Evolutionary conservation across 2,888 invertebrate species (phyloP).

Genomic region (Athetis lepigone): DNA sequence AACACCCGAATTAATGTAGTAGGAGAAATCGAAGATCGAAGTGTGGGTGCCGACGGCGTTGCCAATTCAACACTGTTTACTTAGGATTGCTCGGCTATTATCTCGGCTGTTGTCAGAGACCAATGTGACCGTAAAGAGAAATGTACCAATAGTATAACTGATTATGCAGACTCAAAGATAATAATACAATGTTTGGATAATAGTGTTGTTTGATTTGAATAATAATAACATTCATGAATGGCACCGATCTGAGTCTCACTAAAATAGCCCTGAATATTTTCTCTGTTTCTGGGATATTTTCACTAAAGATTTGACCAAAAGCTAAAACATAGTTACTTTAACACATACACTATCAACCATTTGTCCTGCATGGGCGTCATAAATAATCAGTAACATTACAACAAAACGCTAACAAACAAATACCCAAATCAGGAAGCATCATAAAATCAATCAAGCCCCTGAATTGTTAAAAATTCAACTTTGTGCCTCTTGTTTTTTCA

Average conservation of each 20-base stretch:
- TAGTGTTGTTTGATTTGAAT: slow-evolving; percentile 27
- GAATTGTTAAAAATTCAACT: slow-evolving; percentile 76
- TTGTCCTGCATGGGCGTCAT: fast-evolving
- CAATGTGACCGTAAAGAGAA: slow-evolving; percentile 62
- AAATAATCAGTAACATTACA: slow-evolving; percentile 3
- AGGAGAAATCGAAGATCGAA: slow-evolving; percentile 89
- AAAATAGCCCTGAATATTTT: neutral
- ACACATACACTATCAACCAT: neutral
- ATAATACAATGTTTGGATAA: slow-evolving; percentile 30
- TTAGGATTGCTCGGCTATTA: slow-evolving; percentile 85
- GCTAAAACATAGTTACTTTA: too few relatives aligned
- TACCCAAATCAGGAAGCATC: slow-evolving; percentile 27
- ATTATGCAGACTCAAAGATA: slow-evolving; percentile 30
- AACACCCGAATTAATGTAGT: slow-evolving; percentile 90
- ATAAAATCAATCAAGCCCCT: slow-evolving; percentile 79
- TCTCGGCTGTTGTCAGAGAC: slow-evolving; percentile 62
- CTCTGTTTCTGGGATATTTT: too few relatives aligned
- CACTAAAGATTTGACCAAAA: too few relatives aligned
- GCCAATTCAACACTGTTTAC: slow-evolving; percentile 81
- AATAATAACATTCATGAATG: slow-evolving; percentile 37
- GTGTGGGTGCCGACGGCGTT: slow-evolving; percentile 75
- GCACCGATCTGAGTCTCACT: neutral
- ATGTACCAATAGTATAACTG: slow-evolving; percentile 35
- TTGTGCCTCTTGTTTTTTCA: slow-evolving; percentile 65
- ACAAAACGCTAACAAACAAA: slow-evolving; percentile 30